These are phyloP conservation scores for Somateria mollissima DNA, from an alignment of 2,797 vertebrate species.

Conservation along the genomic window DNA sequence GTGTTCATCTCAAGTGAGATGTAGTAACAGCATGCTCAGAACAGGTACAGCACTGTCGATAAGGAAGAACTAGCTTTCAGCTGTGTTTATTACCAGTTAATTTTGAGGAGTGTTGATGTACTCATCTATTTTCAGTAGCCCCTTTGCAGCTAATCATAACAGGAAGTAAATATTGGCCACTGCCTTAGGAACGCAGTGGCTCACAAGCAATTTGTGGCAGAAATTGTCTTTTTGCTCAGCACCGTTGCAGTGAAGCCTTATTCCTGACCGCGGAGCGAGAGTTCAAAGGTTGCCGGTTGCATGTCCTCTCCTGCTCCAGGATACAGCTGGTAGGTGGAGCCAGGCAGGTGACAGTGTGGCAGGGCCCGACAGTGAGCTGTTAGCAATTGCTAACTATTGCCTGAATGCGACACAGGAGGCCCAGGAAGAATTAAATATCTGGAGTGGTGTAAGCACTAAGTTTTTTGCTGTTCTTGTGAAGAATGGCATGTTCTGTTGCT, in stretches of 20 bases:
- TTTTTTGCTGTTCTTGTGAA: neutral
- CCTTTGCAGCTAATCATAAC: neutral
- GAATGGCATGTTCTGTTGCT: neutral
- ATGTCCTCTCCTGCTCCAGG: neutral
- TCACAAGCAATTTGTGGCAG: neutral
- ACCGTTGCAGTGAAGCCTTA: neutral
- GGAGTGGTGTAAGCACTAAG: neutral
- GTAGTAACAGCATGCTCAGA: neutral
- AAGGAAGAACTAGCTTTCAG: neutral
- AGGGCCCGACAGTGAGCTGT: neutral
- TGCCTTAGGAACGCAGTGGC: neutral
- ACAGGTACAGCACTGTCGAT: neutral
- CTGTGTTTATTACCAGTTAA: neutral
- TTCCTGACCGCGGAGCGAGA: neutral
- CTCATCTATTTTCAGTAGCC: neutral
- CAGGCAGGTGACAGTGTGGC: neutral
- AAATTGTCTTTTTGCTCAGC: neutral
- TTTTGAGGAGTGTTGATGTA: neutral
- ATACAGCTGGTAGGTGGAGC: slow-evolving; percentile 17
- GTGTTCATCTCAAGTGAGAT: accelerated
- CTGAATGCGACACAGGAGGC: neutral
- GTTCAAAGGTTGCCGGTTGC: neutral
- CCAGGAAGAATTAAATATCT: neutral
- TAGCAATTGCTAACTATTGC: neutral
- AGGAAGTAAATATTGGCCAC: neutral